These are phyloP conservation scores for Egretta garzetta DNA, from an alignment of 2,113 vertebrate genomes.

Conservation along the genomic window DNA sequence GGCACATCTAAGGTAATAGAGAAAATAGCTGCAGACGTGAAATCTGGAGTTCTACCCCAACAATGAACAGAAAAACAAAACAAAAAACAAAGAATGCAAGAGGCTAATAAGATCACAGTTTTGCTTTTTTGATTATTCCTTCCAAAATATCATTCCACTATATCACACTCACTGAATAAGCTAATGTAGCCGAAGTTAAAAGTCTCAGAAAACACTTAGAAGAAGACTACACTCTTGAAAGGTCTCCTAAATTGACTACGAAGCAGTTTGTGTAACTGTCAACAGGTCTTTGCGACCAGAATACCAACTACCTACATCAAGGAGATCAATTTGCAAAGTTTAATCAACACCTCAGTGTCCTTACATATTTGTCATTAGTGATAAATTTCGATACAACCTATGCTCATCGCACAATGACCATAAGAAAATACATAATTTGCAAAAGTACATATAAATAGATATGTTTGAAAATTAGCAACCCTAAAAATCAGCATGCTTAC, in stretches of 20 bases:
- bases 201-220: neutral
- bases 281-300: neutral
- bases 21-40: slow-evolving; percentile 15
- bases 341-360: neutral
- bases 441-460: neutral
- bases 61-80: neutral
- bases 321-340: neutral
- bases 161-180: neutral
- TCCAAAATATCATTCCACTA: neutral
- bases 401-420: neutral
- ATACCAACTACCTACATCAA: neutral
- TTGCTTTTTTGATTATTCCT: neutral
- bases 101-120: neutral
- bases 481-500: neutral
- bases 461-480: neutral
- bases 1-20: slow-evolving; percentile 37
- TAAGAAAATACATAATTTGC: neutral
- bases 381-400: neutral
- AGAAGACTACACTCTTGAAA: neutral
- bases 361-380: neutral
- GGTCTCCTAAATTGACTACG: neutral
- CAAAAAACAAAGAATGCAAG: neutral
- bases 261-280: neutral
- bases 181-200: neutral
- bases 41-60: neutral